phyloP scores from a whole-genome alignment of 1,140 invertebrate genomes.

The Parapsyche elsis region DNA sequence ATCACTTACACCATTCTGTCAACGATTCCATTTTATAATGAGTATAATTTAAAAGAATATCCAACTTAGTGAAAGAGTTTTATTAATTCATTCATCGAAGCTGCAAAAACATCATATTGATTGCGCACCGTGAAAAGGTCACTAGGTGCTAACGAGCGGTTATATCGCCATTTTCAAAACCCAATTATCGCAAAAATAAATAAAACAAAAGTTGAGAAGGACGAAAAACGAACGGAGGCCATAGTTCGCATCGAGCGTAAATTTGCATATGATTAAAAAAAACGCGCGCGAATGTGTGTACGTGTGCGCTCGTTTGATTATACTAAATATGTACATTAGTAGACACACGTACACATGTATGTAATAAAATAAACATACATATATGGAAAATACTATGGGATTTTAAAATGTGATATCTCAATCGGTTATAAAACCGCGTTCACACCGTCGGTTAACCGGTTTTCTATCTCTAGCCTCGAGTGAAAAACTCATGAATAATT shows the following conservation, averaged over 20 bases:
- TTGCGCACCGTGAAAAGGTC: too few species aligned
- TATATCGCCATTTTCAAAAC: too few species aligned
- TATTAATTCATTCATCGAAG: too few species aligned
- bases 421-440: conserved; percentile 1
- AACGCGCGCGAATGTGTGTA: not conserved
- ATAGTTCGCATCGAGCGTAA: not conserved
- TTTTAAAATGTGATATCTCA: conserved; percentile 29
- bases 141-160: too few species aligned
- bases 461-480: not conserved
- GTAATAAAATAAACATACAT: not conserved
- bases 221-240: not conserved
- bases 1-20: too few species aligned
- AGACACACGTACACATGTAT: not conserved
- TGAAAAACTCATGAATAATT: conserved; percentile 23
- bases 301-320: not conserved
- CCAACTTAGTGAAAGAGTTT: too few species aligned
- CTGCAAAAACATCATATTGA: too few species aligned
- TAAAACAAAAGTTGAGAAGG: not conserved
- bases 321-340: too few species aligned
- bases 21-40: too few species aligned
- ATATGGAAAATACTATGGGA: not conserved
- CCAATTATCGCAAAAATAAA: too few species aligned
- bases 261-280: not conserved
- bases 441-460: not conserved
- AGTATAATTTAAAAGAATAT: too few species aligned